Conservation (phyloP, 2,888 invertebrate genomes). For the Drosophila robusta region DNA sequence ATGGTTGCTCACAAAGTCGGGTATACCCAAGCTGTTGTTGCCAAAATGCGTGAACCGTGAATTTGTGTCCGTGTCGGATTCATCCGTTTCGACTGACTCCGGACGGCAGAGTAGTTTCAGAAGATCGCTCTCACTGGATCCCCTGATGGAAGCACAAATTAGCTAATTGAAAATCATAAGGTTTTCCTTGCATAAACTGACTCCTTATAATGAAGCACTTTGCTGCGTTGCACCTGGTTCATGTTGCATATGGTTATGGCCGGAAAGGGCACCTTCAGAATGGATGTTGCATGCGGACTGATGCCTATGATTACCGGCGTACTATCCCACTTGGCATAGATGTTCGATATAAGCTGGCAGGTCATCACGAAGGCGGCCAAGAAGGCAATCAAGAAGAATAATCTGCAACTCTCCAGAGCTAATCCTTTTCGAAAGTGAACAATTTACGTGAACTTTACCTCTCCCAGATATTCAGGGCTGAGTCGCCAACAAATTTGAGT, state of each 20-base stretch:
- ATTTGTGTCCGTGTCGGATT: slow-evolving; percentile 14
- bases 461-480: slow-evolving; percentile 70
- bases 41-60: no score
- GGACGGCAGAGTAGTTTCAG: slow-evolving; percentile 62
- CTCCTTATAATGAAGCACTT: slow-evolving; percentile 86
- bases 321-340: slow-evolving; percentile 90
- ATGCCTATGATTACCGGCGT: slow-evolving; percentile 92
- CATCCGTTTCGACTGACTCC: slow-evolving; percentile 1
- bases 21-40: slow-evolving; percentile 57
- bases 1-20: slow-evolving; percentile 67
- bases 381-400: slow-evolving; percentile 91
- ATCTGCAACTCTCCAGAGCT: slow-evolving; percentile 84
- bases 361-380: slow-evolving; percentile 86
- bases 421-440: no score
- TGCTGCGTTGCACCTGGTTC: slow-evolving; percentile 90
- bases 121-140: slow-evolving; percentile 60
- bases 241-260: slow-evolving; percentile 94
- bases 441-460: slow-evolving; percentile 45
- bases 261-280: slow-evolving; percentile 91
- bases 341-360: slow-evolving; percentile 88
- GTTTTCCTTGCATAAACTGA: slow-evolving; percentile 31
- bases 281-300: slow-evolving; percentile 89
- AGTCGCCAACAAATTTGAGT: slow-evolving; percentile 75
- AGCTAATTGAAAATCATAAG: background rate
- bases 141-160: slow-evolving; percentile 35